Evolutionary conservation across 2,797 vertebrate genomes (phyloP).

Genomic region (Megalops cyprinoides): DNA sequence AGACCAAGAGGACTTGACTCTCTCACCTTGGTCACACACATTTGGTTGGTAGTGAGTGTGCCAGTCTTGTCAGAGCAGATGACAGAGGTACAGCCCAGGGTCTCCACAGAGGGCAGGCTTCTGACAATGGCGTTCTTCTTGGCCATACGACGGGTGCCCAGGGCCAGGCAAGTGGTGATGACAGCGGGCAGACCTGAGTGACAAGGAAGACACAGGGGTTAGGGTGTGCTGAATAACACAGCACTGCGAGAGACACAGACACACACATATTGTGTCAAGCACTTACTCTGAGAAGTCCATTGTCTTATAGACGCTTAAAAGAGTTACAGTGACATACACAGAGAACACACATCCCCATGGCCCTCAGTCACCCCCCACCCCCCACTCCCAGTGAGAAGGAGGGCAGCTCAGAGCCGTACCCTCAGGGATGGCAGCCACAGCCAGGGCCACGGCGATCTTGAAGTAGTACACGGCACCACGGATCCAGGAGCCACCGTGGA

Average conservation of each 20-base stretch:
- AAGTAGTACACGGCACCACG: slow-evolving; percentile 92
- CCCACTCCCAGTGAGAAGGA: not conserved
- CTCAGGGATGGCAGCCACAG: slow-evolving; percentile 91
- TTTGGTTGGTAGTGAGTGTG: slow-evolving; percentile 96
- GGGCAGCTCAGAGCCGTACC: slow-evolving; percentile 63
- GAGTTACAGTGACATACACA: not conserved
- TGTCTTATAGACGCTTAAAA: not conserved
- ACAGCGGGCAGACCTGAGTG: slow-evolving; percentile 84
- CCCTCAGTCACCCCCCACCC: not conserved
- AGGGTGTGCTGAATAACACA: not conserved
- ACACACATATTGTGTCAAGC: not conserved
- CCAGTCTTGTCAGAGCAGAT: slow-evolving; percentile 97
- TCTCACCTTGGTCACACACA: slow-evolving; percentile 90
- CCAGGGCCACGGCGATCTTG: slow-evolving; percentile 91
- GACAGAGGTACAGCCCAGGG: slow-evolving; percentile 91
- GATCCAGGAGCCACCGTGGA: slow-evolving; percentile 92
- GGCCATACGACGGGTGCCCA: slow-evolving; percentile 92
- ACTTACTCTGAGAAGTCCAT: not conserved
- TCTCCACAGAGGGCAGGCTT: slow-evolving; percentile 89
- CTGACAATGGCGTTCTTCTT: slow-evolving; percentile 93
- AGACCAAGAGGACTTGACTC: not conserved
- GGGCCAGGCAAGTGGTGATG: slow-evolving; percentile 91
- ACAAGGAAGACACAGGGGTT: not conserved
- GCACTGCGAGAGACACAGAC: not conserved
- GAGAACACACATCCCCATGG: not conserved